Evolutionary conservation across 2,797 vertebrate species (phyloP), one percentile per base, ranked within the genome.

Genomic region (Pelodytes ibericus): DNA sequence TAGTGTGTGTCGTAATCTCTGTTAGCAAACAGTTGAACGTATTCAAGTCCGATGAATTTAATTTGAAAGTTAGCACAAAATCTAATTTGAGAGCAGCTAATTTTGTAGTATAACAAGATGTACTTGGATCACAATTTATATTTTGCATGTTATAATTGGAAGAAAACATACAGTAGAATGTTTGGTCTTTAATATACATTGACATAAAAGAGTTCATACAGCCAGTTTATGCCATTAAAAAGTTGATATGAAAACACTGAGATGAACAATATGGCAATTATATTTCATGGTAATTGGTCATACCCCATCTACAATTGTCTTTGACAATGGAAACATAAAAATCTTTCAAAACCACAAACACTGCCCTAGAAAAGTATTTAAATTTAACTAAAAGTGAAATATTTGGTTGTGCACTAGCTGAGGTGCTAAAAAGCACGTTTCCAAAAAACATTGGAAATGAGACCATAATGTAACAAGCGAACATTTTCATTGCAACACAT

Each of bases 401-500:
- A 53, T 61, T 68, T 68, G 56, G 39, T 31, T 67, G 56, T 33
- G 18, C 33, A 57, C 25, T 18, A 29, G 71, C 67, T 30, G 39
- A 33, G 20, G 13, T 41, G 33, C 61, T 44, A 20, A 53, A 66
- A 44, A 25, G 20, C 26, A 22, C 30, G 3, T 13, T 27, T 71
- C 36, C 18, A 22, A 66, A 30, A 56, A 24, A 73, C 47, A 53
- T 13, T 47, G 44, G 44, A 53, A 53, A 11, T 53, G 16, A 22
- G n/a, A 22, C 20, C 24, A 16, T 53, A 22, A 53, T 22, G 16
- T 33, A 16, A 53, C 60, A 15, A 61, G 13, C 27, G 13, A 58
- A 22, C 7, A 53, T 53, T 53, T 53, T 53, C 11, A 53, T 53
- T 44, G 51, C 51, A 74, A 66, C 62, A 74, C 9, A n/a, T 26